Evolutionary conservation across 2,113 vertebrate species (phyloP), one percentile per base, ranked within the genome.

Genomic region (Dicrurus megarhynchus): DNA sequence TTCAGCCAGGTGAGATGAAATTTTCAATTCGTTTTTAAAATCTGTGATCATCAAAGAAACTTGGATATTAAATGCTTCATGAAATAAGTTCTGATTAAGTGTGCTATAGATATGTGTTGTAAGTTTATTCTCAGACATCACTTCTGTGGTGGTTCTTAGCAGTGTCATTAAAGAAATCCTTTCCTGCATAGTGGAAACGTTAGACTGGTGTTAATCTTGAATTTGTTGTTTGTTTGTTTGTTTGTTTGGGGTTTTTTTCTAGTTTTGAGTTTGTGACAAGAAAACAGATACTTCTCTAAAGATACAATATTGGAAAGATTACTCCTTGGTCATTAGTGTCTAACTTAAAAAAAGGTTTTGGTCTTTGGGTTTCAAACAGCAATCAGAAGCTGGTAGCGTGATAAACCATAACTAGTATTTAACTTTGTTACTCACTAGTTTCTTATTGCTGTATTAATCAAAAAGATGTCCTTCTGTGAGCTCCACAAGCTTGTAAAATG

Each of bases 1-100:
- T 97, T 98, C 98, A 77, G 97, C 98, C 98, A 99, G 99, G 99
- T 99, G 93, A 98, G 74, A 55, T 44, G 4, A 47, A 65, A 47
- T 59, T 61, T 37, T 18, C 16, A 24, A 6, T 41, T 27, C 6
- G 5, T 10, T 90, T 57, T 71, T 42, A 23, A 52, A 47, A 53
- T 53, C 15, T 60, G 10, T 41, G 13, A 6, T 84, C 26, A 59
- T 59, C 42, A 64, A 42, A 59, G 17, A 37, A 39, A 33, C 23
- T 59, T 93, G 42, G 46, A n/a, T 24, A 35, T 65, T 19, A 88
- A 86, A 52, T 55, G 47, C 22, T 69, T 46, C 5, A 9, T 56
- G 47, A 63, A 65, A 69, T 16, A 50, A 55, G 5, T 77, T 74
- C 23, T 52, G 14, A 70, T 89, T 47, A 69, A 64, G 23, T 79